Conservation (phyloP, 1,140 invertebrate species). For the Patella vulgata region DNA sequence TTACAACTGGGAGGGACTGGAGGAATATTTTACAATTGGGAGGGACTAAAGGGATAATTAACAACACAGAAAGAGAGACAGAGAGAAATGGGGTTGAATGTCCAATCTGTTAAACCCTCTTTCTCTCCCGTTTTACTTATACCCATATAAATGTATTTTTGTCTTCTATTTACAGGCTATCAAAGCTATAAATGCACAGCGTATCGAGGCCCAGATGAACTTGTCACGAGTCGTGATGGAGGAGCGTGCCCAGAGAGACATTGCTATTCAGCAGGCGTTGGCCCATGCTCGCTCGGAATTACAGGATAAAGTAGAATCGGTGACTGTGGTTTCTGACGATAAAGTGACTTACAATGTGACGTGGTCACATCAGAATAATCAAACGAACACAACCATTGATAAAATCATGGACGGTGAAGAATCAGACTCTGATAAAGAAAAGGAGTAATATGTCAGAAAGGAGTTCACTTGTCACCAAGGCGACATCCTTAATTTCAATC, state of each 20-base stretch:
- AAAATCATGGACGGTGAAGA: constrained; percentile 37
- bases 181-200: constrained; percentile 57
- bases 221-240: constrained; percentile 62
- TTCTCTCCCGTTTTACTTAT: no score
- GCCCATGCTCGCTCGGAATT: constrained; percentile 57
- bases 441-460: no score
- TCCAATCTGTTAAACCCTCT: no score
- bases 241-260: constrained; percentile 61
- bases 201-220: constrained; percentile 62
- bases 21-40: no score
- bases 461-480: no score
- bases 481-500: no score
- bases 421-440: constrained; percentile 27
- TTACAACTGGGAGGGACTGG: no score
- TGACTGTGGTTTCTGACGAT: constrained; percentile 55
- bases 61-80: no score
- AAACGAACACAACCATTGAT: constrained; percentile 13
- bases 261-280: constrained; percentile 62
- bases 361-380: constrained; percentile 13
- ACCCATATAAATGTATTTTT: no score
- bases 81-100: no score
- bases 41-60: no score
- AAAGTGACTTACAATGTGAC: constrained; percentile 42
- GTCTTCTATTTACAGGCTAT: constrained; percentile 5
- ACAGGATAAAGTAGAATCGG: constrained; percentile 50